Conservation (phyloP, 2,888 invertebrate species). For the Ophioninae sp. region DNA sequence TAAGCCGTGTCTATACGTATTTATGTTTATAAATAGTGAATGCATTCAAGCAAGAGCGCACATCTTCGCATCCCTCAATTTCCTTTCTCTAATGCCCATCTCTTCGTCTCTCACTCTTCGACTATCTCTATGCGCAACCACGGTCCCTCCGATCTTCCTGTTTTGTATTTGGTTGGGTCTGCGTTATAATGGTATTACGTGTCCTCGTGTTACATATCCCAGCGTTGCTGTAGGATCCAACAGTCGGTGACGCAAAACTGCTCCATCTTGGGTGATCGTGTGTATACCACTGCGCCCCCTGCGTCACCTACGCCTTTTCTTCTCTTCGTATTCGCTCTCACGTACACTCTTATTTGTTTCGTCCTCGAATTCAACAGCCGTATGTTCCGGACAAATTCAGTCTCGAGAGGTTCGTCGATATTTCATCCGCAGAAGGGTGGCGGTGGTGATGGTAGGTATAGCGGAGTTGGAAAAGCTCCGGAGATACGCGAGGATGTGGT, state of each 20-base stretch:
- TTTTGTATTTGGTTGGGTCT: constrained; percentile 75
- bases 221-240: constrained; percentile 51
- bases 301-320: constrained; percentile 40
- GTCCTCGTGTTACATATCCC: constrained; percentile 75
- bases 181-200: constrained; percentile 79
- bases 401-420: constrained; percentile 57
- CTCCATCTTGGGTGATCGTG: constrained; percentile 13
- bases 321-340: constrained; percentile 50
- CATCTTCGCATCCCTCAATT: constrained; percentile 46
- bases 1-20: constrained; percentile 8
- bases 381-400: constrained; percentile 58
- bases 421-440: constrained; percentile 49
- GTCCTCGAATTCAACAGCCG: constrained; percentile 61
- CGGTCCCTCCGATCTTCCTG: constrained; percentile 53
- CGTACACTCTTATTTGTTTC: constrained; percentile 70
- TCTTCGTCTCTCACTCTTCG: constrained; percentile 54
- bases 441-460: constrained; percentile 1
- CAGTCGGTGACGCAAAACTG: constrained; percentile 29
- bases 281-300: constrained; percentile 45
- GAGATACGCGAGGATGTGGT: constrained; percentile 4
- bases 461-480: constrained; percentile 26
- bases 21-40: constrained; percentile 23
- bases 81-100: constrained; percentile 53
- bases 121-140: background rate
- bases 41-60: constrained; percentile 39